A percentile compares a stretch with the other conserved stretches of the same genome.
These are phyloP conservation scores for Trachymyrmex septentrionalis DNA, from an alignment of 1,140 invertebrate species.

Conservation along the genomic window DNA sequence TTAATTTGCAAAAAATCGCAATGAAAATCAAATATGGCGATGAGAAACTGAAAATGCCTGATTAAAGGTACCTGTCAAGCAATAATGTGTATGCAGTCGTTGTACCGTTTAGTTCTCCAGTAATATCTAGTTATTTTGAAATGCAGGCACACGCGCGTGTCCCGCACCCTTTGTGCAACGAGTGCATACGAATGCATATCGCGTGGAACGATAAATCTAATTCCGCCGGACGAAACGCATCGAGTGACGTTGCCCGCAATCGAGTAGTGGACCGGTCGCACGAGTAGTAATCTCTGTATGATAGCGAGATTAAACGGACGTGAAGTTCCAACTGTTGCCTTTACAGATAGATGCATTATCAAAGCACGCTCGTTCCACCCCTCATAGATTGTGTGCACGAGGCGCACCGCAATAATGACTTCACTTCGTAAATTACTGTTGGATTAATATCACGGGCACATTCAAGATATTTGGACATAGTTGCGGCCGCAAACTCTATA, in stretches of 20 bases:
- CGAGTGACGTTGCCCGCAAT: slow-evolving; percentile 37
- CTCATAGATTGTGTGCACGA: slow-evolving; percentile 40
- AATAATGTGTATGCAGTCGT: slow-evolving; percentile 10
- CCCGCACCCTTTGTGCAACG: slow-evolving; percentile 35
- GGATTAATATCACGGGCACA: slow-evolving; percentile 43
- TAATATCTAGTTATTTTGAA: not conserved
- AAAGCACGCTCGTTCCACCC: slow-evolving; percentile 39
- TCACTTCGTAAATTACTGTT: slow-evolving; percentile 60
- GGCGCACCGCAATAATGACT: slow-evolving; percentile 48
- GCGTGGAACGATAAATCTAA: slow-evolving; percentile 50
- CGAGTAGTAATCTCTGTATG: slow-evolving; percentile 51
- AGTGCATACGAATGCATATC: slow-evolving; percentile 42
- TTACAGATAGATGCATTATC: slow-evolving; percentile 63
- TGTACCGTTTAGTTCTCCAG: not conserved
- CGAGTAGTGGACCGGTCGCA: slow-evolving; percentile 30
- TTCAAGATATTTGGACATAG: slow-evolving; percentile 50
- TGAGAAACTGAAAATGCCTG: not conserved
- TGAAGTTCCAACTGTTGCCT: slow-evolving; percentile 65
- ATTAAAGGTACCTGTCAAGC: slow-evolving; percentile 8
- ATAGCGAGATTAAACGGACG: slow-evolving; percentile 58
- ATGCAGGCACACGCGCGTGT: not conserved
- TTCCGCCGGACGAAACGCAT: slow-evolving; percentile 34
- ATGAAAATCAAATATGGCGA: not conserved
- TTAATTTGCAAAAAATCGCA: not conserved
- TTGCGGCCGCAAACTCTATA: slow-evolving; percentile 12